Percentiles rank a stretch among this genome's conserved stretches.
These are phyloP conservation scores for Saccostrea glomerata DNA, from an alignment of 1,140 invertebrate genomes.

Conservation along the genomic window DNA sequence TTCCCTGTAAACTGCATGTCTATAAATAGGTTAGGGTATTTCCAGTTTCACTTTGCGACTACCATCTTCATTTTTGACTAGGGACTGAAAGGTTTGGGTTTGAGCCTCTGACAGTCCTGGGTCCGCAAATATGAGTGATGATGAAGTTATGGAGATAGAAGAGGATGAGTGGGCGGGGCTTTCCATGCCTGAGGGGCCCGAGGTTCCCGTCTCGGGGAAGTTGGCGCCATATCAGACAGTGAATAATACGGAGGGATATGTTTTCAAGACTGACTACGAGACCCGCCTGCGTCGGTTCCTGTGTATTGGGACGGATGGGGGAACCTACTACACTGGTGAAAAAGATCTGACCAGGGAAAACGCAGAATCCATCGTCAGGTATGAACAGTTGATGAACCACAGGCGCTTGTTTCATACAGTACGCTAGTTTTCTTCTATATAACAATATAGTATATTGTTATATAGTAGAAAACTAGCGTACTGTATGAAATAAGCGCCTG, in stretches of 20 bases:
- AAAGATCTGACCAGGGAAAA: constrained; percentile 72
- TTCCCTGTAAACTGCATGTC: background rate
- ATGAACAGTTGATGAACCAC: background rate
- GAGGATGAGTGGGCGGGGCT: background rate
- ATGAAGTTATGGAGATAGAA: background rate
- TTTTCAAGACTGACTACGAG: constrained; percentile 72
- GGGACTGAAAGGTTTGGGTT: background rate
- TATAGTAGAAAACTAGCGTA: too few relatives aligned
- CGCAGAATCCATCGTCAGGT: constrained; percentile 67
- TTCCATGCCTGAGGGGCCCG: background rate
- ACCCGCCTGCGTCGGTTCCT: constrained; percentile 76
- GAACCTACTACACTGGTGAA: constrained; percentile 71
- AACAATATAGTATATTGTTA: too few relatives aligned
- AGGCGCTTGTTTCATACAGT: too few relatives aligned
- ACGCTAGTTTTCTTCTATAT: too few relatives aligned
- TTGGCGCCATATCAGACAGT: background rate
- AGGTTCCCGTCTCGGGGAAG: background rate
- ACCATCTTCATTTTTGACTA: background rate
- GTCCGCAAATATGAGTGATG: background rate
- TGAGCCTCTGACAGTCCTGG: background rate
- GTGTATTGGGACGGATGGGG: constrained; percentile 71
- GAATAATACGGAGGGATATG: constrained; percentile 76
- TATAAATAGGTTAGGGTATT: constrained; percentile 13
- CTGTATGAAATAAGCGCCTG: too few relatives aligned
- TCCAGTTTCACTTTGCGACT: background rate